phyloP scores from a whole-genome alignment of 1,140 invertebrate species.

The Drosophila tani region DNA sequence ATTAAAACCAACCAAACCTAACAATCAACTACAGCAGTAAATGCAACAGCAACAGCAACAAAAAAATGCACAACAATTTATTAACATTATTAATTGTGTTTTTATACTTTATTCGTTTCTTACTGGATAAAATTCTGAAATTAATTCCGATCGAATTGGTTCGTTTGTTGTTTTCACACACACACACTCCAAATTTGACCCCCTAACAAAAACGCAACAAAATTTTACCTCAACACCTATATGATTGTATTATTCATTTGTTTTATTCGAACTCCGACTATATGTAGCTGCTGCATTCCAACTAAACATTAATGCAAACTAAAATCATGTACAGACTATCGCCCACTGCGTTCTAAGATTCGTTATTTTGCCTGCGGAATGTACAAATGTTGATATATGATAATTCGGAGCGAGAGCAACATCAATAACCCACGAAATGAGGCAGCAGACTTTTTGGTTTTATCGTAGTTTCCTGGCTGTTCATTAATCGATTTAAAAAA shows the following conservation, averaged over 20 bases:
- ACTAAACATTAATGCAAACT: slow-evolving; percentile 28
- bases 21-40: slow-evolving; percentile 50
- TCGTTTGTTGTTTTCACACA: slow-evolving; percentile 42
- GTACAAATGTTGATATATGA: slow-evolving; percentile 46
- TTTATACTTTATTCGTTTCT: slow-evolving; percentile 35
- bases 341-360: slow-evolving; percentile 65
- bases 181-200: slow-evolving; percentile 21
- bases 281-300: slow-evolving; percentile 59
- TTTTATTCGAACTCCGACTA: slow-evolving; percentile 39
- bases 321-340: slow-evolving; percentile 61
- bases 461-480: slow-evolving; percentile 60
- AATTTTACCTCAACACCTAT: slow-evolving; percentile 18
- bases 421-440: slow-evolving; percentile 27
- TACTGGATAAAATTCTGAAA: slow-evolving; percentile 30
- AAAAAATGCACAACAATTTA: slow-evolving; percentile 60
- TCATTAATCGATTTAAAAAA: slow-evolving; percentile 39
- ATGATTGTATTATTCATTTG: slow-evolving; percentile 29
- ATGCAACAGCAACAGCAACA: slow-evolving; percentile 49
- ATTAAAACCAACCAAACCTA: slow-evolving; percentile 48
- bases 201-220: slow-evolving; percentile 34
- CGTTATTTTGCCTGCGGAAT: slow-evolving; percentile 76
- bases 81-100: slow-evolving; percentile 49
- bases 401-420: slow-evolving; percentile 32
- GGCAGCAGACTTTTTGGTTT: slow-evolving; percentile 27
- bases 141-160: slow-evolving; percentile 37